Base-by-base conservation (phyloP, 2,888 invertebrate genomes). In the Leptinotarsa peninsularis region DNA sequence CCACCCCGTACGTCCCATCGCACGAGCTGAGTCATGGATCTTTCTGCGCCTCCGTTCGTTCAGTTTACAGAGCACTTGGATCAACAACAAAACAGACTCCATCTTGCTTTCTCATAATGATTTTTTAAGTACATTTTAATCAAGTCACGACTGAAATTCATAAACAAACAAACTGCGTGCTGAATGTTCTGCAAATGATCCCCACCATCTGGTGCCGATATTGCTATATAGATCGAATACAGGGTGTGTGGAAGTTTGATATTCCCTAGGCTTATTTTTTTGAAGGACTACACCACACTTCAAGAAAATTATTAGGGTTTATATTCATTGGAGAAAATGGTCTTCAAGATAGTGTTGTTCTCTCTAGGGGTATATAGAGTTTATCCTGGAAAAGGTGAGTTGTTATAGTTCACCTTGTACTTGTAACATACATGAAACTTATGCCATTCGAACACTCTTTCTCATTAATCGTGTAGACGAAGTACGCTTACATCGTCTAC, bases 161-260 rank as follows among this genome's bases (percentile, higher is more conserved):
- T 58, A 58, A 58, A 58, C 58, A 58, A 58, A 58, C 67, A 49
- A 27, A 67, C 67, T 49, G 49, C 50, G 49, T 67, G 21, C 49
- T 49, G 67, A 67, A 49, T 49, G 50, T 71, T 52, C 50, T 33
- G 66, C 71, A 66, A 70, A 18, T 58, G 58, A 21, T 58, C 58
- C 58, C 58, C 58, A 21, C 58, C 58, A 58, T 58, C 18, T 58
- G 58, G 21, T 58, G 18, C 58, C 58, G 21, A 58, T 58, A 23
- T 4, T 23, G 58, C 58, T 14, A 58, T 58, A 58, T 58, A 58
- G 58, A 58, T 58, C 58, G 23, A 23, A 58, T 58, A 58, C 58
- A 23, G 58, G 58, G 15, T 23, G 23, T 13, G 13, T 15, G 58
- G 21, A 21, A 58, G 23, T 58, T n/a, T 18, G 43, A 43, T 43